Percentiles rank a stretch among this genome's conserved stretches.
Evolutionary conservation across 2,888 invertebrate genomes (phyloP).

Genomic region (Eristalinus sepulchralis): DNA sequence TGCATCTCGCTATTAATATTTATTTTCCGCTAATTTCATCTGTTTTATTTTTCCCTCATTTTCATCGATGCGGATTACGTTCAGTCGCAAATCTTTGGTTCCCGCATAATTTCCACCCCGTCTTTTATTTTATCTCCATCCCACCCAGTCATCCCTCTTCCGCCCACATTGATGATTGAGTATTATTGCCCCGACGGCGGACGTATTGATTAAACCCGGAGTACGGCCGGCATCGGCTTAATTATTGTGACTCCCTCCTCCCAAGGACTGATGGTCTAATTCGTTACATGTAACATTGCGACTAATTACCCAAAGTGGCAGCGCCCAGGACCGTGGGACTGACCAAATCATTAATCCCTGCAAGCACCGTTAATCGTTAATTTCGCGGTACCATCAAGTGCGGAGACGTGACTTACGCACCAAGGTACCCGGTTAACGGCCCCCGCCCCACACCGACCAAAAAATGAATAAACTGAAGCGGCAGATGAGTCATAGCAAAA

Average conservation of each 20-base stretch:
- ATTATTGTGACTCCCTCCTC: slow-evolving; percentile 13
- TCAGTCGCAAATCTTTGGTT: not conserved
- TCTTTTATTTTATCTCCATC: slow-evolving; percentile 38
- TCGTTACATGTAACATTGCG: slow-evolving; percentile 20
- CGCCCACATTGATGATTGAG: not conserved
- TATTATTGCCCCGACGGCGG: not conserved
- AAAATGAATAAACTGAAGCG: not conserved
- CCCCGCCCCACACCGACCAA: not conserved
- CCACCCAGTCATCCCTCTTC: slow-evolving; percentile 7
- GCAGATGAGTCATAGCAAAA: not conserved
- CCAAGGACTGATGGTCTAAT: slow-evolving; percentile 18
- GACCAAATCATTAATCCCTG: not conserved
- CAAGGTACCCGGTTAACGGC: not conserved
- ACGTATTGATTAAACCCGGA: not conserved
- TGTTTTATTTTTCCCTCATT: slow-evolving; percentile 19
- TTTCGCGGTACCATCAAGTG: not conserved
- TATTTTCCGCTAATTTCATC: not conserved
- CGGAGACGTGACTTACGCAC: slow-evolving; percentile 14
- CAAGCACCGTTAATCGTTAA: slow-evolving; percentile 26
- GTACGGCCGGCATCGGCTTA: not conserved
- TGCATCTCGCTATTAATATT: not conserved
- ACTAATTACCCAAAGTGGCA: slow-evolving; percentile 37
- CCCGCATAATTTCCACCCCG: not conserved
- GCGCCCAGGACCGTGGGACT: not conserved
- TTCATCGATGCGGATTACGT: slow-evolving; percentile 16